Percentiles rank a stretch among this genome's conserved stretches.
These are phyloP conservation scores for Adelphocoris suturalis DNA, from an alignment of 2,888 invertebrate species.

Conservation along the genomic window DNA sequence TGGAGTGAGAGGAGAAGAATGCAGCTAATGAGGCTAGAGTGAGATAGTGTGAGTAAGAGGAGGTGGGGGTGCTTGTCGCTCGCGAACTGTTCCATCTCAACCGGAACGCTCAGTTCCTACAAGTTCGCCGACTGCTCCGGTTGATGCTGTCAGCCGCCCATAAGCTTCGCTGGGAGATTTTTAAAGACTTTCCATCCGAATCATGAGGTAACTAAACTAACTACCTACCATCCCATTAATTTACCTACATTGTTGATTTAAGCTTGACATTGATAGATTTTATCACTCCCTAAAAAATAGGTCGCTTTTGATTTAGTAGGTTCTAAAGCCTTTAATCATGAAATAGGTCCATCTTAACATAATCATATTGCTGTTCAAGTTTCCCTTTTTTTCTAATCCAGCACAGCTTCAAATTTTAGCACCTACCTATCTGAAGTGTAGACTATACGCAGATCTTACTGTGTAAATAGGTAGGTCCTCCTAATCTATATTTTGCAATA, in stretches of 20 bases:
- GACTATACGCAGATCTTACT: too few relatives aligned
- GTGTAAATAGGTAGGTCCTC: too few relatives aligned
- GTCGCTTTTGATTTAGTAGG: too few relatives aligned
- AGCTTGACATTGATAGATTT: too few relatives aligned
- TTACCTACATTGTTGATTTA: not conserved
- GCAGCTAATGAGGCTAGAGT: not conserved
- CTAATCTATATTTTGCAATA: too few relatives aligned
- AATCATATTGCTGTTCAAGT: too few relatives aligned
- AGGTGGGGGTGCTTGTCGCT: not conserved
- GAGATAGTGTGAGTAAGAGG: not conserved
- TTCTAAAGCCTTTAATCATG: too few relatives aligned
- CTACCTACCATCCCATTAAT: not conserved
- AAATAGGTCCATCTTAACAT: too few relatives aligned
- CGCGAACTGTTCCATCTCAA: constrained; percentile 7
- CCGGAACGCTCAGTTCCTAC: not conserved
- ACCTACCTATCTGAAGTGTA: too few relatives aligned
- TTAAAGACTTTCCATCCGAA: not conserved
- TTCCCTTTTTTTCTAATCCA: too few relatives aligned
- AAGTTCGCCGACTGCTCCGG: not conserved
- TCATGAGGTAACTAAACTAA: constrained; percentile 8
- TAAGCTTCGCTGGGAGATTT: not conserved
- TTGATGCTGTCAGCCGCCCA: not conserved
- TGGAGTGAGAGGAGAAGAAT: constrained; percentile 13
- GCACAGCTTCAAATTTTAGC: too few relatives aligned
- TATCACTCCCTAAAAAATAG: too few relatives aligned